Evolutionary conservation across 1,140 invertebrate genomes (phyloP), one percentile per base, ranked within the genome.

Genomic region (Cydia splendana): DNA sequence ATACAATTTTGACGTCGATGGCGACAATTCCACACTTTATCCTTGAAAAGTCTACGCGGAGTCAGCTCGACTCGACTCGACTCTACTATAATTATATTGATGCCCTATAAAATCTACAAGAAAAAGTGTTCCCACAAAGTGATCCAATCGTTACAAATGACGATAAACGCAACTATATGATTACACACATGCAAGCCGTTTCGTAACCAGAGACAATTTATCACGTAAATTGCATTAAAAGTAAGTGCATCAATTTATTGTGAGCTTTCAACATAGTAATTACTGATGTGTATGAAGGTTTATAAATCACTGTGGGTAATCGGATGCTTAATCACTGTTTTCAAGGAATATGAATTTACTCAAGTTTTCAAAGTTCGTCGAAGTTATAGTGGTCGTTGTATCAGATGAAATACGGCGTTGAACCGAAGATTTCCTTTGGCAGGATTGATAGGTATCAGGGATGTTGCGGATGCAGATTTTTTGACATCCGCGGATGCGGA

Each of bases 251-350:
- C 67, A 42, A 71, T 71, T 71, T 71, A 71, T 71, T 42, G 67
- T 71, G 15, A 24, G 30, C 67, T 71, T 71, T 71, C 67, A 71
- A 71, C 67, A 71, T n/a, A 42, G 67, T 71, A 38, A 71, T 71
- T 71, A 71, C 67, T 67, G 20, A 18, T 57, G 24, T 75, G 71
- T 38, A 78, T 48, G 38, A 20, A 18, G 67, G 13, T n/a, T 45
- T 30, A 77, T 81, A 79, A 80, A 81, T 81, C 78, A 78, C 79
- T 13, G 51, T 3, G 34, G 34, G 6, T 71, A 65, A 75, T 75
- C 74, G 74, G 62, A 69, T 76, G 62, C n/a, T 38, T 30, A 69
- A 69, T 38, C 65, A 69, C 65, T 69, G 65, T 69, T 69, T 38
- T 69, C 2, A 69, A 69, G 65, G 28, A 69, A n/a, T 57, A 18